Evolutionary conservation across 2,888 invertebrate genomes (phyloP), one percentile per base, ranked within the genome.

Genomic region (Cantharis nigra): DNA sequence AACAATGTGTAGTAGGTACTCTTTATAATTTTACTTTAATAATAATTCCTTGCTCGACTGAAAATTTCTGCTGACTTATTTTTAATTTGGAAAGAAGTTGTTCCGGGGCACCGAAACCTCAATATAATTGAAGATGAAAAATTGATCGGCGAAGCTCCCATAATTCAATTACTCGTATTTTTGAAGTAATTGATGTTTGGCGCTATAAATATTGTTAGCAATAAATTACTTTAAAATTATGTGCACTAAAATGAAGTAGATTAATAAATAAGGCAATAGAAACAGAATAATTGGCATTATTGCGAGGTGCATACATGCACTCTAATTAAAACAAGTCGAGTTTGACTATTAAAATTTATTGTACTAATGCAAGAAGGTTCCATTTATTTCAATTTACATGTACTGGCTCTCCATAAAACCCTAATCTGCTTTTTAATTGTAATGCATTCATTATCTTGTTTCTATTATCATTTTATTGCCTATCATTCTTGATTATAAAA

Each of bases 321-420:
- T 18, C 65, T 67, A 67, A 67, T 67, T 67, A 67, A 67, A 67
- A 67, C 65, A 67, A 67, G 65, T 67, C 16, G 18, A 64, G 64
- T 64, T 64, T 67, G 26, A 23, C 65, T 67, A 67, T 67, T 20
- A 67, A 67, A 67, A 67, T 67, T 67, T 67, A 67, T 67, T 67
- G n/a, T n/a, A n/a, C 49, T n/a, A 49, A n/a, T 49, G 49, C 49
- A 49, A 49, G 49, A 49, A 49, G 49, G n/a, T 49, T 49, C 49
- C 49, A 49, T 49, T 49, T 49, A n/a, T 49, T 49, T 49, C 49
- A 49, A 49, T 49, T 49, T 49, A 9, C 49, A 49, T 49, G 49
- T 49, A 49, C 49, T 7, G 49, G n/a, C 7, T 49, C n/a, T 9
- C 49, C 49, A 49, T 49, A 49, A 49, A 49, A 49, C 49, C 49